phyloP scores from a whole-genome alignment of 2,113 vertebrate species.

The Parus major region DNA sequence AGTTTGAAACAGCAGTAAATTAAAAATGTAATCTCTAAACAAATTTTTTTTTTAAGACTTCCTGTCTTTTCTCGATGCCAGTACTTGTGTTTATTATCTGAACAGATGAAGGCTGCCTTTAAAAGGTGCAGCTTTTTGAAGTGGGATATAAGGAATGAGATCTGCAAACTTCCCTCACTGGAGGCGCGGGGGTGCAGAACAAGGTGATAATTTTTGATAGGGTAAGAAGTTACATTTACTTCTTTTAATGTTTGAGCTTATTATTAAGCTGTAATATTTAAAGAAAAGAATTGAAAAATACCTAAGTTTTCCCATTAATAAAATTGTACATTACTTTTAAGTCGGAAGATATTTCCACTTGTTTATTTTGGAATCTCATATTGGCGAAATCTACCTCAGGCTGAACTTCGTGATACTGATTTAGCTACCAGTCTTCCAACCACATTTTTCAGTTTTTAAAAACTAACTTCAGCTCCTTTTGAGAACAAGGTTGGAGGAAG shows the following conservation, averaged over 20 bases:
- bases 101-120: not conserved
- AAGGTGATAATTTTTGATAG: not conserved
- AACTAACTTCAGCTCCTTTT: not conserved
- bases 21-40: not conserved
- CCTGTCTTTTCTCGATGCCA: not conserved
- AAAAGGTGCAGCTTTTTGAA: not conserved
- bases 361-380: not conserved
- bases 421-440: not conserved
- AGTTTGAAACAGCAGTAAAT: not conserved
- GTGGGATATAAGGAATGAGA: not conserved
- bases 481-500: not conserved
- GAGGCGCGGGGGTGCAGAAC: not conserved
- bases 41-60: rapidly evolving
- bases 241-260: not conserved
- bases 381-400: not conserved
- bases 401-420: not conserved
- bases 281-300: not conserved
- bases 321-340: not conserved
- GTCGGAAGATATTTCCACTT: not conserved
- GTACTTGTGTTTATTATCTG: not conserved
- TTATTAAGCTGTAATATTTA: not conserved
- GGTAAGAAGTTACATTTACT: not conserved
- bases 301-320: not conserved
- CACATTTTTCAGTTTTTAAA: not conserved
- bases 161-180: not conserved